Evolutionary conservation across 1,140 invertebrate genomes (phyloP).

Genomic region (Chrysomallon squamiferum): DNA sequence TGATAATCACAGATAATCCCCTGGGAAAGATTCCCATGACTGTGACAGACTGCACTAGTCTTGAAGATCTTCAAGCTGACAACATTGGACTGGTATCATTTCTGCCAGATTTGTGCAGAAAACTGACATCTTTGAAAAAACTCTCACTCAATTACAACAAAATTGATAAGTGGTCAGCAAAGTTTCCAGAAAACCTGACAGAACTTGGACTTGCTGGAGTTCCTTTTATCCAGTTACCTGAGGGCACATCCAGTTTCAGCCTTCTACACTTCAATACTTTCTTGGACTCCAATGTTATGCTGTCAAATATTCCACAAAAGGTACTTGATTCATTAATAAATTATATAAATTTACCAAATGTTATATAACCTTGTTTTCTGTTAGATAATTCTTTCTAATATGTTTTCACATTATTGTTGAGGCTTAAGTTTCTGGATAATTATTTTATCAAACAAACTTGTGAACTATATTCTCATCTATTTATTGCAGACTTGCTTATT

Average conservation of each 20-base stretch:
- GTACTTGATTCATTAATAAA: no score
- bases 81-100: constrained; percentile 37
- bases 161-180: constrained; percentile 16
- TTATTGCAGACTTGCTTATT: no score
- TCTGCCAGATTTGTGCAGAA: constrained; percentile 22
- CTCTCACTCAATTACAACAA: constrained; percentile 29
- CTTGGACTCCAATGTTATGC: constrained; percentile 22
- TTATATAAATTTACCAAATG: no score
- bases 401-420: no score
- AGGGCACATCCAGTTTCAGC: constrained; percentile 10
- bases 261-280: constrained; percentile 19
- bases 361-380: no score
- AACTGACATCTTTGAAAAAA: constrained; percentile 23
- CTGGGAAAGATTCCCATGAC: constrained; percentile 31
- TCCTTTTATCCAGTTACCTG: constrained; percentile 25
- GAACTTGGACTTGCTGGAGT: constrained; percentile 37
- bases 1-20: constrained; percentile 45
- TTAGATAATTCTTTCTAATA: no score
- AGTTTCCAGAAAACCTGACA: constrained; percentile 10
- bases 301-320: constrained; percentile 15
- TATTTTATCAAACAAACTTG: no score
- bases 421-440: no score
- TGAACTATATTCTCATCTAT: no score
- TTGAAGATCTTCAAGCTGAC: constrained; percentile 36
- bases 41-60: constrained; percentile 18